Base-by-base conservation (phyloP, 2,113 vertebrate genomes). In the Corapipo altera region DNA sequence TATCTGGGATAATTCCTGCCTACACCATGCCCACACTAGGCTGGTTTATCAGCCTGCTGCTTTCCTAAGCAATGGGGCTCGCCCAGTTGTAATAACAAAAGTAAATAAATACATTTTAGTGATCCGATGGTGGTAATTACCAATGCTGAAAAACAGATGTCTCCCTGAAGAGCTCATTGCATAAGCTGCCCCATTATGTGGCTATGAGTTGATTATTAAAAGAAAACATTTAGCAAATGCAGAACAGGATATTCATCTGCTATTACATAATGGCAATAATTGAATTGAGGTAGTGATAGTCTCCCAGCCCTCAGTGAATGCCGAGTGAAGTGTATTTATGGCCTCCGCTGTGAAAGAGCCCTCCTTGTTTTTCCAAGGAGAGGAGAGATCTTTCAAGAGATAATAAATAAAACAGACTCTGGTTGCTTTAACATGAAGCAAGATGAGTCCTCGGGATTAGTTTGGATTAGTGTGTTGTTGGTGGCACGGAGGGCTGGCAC, bases 171-270 rank as follows among this genome's bases (percentile, higher is more conserved):
- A 91, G 86, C 95, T 94, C 91, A 55, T 97, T 97, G 95, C 97
- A 91, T 91, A 96, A 97, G 70, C 67, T 32, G 43, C 32, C 73
- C 92, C 87, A 96, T 96, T 92, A 93, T 76, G 85, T 55, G 79
- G 78, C 26, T 87, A 88, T 20, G 74, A 91, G 93, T 46, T 58
- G 95, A 88, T 96, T 96, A 96, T 96, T 96, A 96, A 97, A 97
- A 97, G 94, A 97, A 97, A 96, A 96, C 95, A 96, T 96, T 97
- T 98, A 97, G 91, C 92, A 89, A 89, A 94, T 28, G 96, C 93
- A 92, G 94, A 91, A 19, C 72, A 78, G 94, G 88, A 96, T 87
- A 89, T 72, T 95, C 79, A 86, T 96, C 90, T 96, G 73, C 77
- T 85, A 57, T 96, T 97, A 89, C 81, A 89, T 97, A 97, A 97